These are phyloP conservation scores for Heliconius himera DNA, from an alignment of 1,140 invertebrate genomes.

Conservation along the genomic window DNA sequence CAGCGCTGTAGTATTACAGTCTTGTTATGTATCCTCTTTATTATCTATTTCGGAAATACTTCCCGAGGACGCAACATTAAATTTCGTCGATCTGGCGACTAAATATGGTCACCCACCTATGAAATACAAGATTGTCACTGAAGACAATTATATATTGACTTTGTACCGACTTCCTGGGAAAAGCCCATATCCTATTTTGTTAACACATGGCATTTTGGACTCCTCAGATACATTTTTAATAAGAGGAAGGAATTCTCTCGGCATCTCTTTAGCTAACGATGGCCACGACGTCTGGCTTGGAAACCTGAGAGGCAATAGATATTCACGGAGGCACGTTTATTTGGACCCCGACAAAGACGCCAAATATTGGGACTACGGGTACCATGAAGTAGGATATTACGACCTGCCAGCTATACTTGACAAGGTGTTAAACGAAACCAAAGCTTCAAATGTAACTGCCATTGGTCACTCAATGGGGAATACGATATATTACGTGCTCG, in stretches of 20 bases:
- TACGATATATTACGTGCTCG: conserved; percentile 80
- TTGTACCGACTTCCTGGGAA: conserved; percentile 83
- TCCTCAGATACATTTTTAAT: conserved; percentile 85
- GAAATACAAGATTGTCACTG: conserved; percentile 77
- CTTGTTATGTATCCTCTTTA: neutral
- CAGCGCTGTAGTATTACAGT: neutral
- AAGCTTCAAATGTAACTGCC: conserved; percentile 72
- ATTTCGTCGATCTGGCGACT: neutral
- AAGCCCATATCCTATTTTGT: conserved; percentile 74
- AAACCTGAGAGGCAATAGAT: conserved; percentile 86
- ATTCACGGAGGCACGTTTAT: conserved; percentile 82
- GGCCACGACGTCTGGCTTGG: conserved; percentile 88
- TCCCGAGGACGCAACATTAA: neutral
- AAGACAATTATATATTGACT: conserved; percentile 86
- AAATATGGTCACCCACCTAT: conserved; percentile 80
- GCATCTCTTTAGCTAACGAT: conserved; percentile 56
- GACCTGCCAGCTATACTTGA: conserved; percentile 87
- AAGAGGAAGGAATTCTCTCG: conserved; percentile 76
- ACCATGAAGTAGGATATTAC: conserved; percentile 83
- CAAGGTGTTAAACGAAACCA: conserved; percentile 80
- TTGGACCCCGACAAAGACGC: conserved; percentile 71
- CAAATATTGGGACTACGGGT: conserved; percentile 83
- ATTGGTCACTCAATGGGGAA: conserved; percentile 82
- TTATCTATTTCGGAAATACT: neutral
- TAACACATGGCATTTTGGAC: conserved; percentile 88